Percentiles rank a stretch among this genome's conserved stretches.
Evolutionary conservation across 2,888 invertebrate species (phyloP).

Genomic region (Clistopyga incitator): DNA sequence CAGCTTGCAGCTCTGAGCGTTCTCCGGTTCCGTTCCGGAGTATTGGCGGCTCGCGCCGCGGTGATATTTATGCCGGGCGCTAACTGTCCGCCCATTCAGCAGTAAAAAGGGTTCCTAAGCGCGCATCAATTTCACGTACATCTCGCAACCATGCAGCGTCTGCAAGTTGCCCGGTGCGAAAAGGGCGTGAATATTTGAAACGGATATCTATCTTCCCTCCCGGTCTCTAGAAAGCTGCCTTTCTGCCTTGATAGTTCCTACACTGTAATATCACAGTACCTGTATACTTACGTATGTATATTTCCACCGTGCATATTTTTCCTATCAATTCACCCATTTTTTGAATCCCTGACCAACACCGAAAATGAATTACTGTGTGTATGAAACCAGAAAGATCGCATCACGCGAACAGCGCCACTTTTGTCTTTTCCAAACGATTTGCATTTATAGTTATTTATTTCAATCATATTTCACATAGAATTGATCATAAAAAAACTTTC

Average conservation of each 20-base stretch:
- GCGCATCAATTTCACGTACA: slow-evolving; percentile 82
- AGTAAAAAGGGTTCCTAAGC: slow-evolving; percentile 82
- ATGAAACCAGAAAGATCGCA: neutral
- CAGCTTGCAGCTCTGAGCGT: slow-evolving; percentile 72
- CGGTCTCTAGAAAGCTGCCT: slow-evolving; percentile 40
- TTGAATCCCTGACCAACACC: slow-evolving; percentile 1
- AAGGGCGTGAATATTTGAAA: slow-evolving; percentile 84
- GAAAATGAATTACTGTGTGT: neutral
- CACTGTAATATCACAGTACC: slow-evolving; percentile 36
- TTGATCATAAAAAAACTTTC: no score
- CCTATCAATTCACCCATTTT: slow-evolving; percentile 40
- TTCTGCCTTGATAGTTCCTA: slow-evolving; percentile 8
- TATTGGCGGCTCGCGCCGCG: slow-evolving; percentile 46
- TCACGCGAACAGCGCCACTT: slow-evolving; percentile 41
- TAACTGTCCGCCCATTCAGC: slow-evolving; percentile 82
- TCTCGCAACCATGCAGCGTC: slow-evolving; percentile 64
- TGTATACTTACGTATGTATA: slow-evolving; percentile 16
- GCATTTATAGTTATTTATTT: slow-evolving; percentile 12
- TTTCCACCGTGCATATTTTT: slow-evolving; percentile 50
- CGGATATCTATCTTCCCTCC: slow-evolving; percentile 83
- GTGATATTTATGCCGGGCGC: slow-evolving; percentile 81
- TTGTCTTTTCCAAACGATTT: slow-evolving; percentile 78
- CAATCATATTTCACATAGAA: no score
- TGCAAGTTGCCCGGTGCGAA: slow-evolving; percentile 76
- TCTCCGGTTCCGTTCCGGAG: slow-evolving; percentile 38